Evolutionary conservation across 2,797 vertebrate species (phyloP), one percentile per base, ranked within the genome.

Genomic region (Etheostoma perlongum): DNA sequence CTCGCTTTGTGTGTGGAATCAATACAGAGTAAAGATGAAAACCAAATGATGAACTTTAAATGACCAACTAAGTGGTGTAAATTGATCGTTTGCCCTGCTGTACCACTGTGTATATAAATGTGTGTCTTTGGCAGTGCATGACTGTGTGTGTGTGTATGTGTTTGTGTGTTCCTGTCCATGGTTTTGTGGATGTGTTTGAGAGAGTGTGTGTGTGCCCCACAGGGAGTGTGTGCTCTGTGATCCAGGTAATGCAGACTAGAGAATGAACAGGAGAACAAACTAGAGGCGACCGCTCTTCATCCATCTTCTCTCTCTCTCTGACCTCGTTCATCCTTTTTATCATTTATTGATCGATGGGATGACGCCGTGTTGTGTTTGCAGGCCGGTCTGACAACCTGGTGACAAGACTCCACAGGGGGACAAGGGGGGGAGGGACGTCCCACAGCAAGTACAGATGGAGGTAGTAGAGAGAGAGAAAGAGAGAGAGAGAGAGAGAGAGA

Each of bases 221-320:
- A 11, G 89, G 90, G 90, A 92, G 85, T 81, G 88, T 91, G 89
- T 93, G 94, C 87, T 93, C 93, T 86, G 89, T 94, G 93, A 95
- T 94, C 92, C 93, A 92, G 93, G 92, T 94, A 94, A 95, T 94
- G 88, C 79, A 88, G 89, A 89, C 44, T 91, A 93, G 66, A 61
- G 82, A 73, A 66, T 48, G 82, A 91, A 78, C 79, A 83, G 72
- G 61, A 73, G 84, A 69, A 68, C 91, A 92, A 93, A 91, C 84
- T 54, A 91, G 89, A 91, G 85, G 85, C 78, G 83, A 82, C 79
- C 53, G 11, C 59, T 76, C 87, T 63, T 72, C 88, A 88, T 92
- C 90, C 84, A 85, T 92, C 90, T 91, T 60, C 53, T 57, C 36
- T 61, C 57, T 57, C 61, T 78, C 67, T 59, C 76, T 84, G 78